Evolutionary conservation across 2,113 vertebrate species (phyloP).

Genomic region (Cathartes aura): DNA sequence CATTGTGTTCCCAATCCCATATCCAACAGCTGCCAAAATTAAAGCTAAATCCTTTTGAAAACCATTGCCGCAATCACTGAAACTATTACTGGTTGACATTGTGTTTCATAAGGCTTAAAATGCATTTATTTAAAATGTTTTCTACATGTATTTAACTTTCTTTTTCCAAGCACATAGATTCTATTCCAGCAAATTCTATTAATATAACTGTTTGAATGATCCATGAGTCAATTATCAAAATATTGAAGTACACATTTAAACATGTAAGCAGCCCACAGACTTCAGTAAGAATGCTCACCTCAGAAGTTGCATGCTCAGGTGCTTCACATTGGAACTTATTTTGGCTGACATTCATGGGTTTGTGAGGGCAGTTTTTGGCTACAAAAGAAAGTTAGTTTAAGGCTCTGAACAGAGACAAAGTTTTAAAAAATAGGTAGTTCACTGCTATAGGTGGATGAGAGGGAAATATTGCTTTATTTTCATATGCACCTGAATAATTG

Average conservation of each 20-base stretch:
- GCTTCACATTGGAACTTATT: background rate
- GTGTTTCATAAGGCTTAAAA: background rate
- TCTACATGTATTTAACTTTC: background rate
- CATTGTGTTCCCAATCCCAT: background rate
- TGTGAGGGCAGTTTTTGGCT: background rate
- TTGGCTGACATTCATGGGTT: background rate
- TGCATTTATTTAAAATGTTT: background rate
- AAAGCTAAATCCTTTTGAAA: background rate
- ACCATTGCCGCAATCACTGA: background rate
- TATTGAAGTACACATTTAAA: background rate
- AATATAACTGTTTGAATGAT: background rate
- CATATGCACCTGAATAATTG: background rate
- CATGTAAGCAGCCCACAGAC: background rate
- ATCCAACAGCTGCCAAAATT: background rate
- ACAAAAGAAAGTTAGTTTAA: background rate
- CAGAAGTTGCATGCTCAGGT: background rate
- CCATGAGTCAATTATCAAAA: background rate
- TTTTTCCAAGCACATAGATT: background rate
- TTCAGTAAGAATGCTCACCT: background rate
- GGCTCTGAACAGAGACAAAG: background rate
- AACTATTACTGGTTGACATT: background rate
- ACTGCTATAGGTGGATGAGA: background rate
- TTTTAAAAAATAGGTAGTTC: background rate
- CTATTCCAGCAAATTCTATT: background rate
- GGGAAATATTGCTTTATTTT: background rate